Evolutionary conservation across 92 coral and sea anemone species (phyloP).

Genomic region (Porites divaricata): DNA sequence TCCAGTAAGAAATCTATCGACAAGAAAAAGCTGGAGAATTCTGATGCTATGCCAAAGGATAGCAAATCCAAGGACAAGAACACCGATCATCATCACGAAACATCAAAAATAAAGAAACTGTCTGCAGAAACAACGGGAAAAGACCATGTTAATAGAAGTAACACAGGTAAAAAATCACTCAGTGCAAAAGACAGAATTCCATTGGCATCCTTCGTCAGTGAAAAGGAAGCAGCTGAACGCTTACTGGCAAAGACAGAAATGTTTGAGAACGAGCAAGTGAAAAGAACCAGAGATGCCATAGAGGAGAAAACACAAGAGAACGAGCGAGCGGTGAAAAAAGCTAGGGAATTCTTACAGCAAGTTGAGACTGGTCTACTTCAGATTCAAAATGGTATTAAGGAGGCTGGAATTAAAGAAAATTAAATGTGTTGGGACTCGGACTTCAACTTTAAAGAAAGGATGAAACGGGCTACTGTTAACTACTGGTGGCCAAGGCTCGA

Average conservation of each 20-base stretch:
- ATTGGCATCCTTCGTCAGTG: neutral
- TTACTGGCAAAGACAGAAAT: constrained; percentile 48
- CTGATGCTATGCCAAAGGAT: constrained; percentile 54
- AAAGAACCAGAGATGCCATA: constrained; percentile 61
- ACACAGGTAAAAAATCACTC: neutral
- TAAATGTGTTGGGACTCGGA: neutral
- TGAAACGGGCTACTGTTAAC: too few species aligned
- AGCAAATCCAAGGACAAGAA: constrained; percentile 28
- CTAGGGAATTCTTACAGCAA: constrained; percentile 51
- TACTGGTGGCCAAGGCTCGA: too few species aligned
- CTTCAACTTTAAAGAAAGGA: too few species aligned
- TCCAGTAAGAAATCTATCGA: constrained; percentile 7
- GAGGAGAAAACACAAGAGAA: constrained; percentile 66
- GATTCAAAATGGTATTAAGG: constrained; percentile 36
- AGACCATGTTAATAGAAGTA: constrained; percentile 1
- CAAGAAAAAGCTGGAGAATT: constrained; percentile 46
- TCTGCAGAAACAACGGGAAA: neutral
- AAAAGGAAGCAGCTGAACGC: constrained; percentile 7
- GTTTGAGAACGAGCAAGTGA: constrained; percentile 53
- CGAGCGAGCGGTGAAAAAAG: constrained; percentile 61
- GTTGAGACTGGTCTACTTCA: constrained; percentile 63
- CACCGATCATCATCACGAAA: constrained; percentile 22
- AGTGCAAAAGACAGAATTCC: constrained; percentile 41
- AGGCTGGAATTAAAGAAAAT: neutral
- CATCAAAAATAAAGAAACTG: neutral